Conservation (phyloP, 2,113 vertebrate species). For the Lepus timidus region DNA sequence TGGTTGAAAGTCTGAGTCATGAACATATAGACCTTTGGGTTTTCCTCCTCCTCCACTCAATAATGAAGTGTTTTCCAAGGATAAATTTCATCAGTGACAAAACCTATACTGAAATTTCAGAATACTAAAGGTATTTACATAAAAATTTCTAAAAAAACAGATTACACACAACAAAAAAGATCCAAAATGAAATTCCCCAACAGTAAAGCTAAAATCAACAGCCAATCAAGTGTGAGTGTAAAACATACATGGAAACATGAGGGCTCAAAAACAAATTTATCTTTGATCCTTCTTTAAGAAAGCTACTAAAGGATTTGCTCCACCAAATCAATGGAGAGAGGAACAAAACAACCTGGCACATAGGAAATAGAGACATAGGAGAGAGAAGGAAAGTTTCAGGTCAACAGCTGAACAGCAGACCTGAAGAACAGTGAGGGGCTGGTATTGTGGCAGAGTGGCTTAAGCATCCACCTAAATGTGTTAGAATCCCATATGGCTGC, state of each 20-base stretch:
- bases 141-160: slow-evolving; percentile 17
- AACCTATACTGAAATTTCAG: not conserved
- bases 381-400: not conserved
- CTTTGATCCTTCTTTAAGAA: not conserved
- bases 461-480: too few species aligned
- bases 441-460: too few species aligned
- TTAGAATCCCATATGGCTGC: too few species aligned
- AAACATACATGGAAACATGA: not conserved
- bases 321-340: not conserved
- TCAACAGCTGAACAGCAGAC: not conserved
- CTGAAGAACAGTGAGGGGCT: not conserved
- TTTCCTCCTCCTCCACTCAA: not conserved
- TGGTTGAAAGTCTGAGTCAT: not conserved
- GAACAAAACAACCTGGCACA: not conserved
- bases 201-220: not conserved
- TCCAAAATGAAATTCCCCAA: slow-evolving; percentile 6
- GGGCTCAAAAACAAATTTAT: not conserved
- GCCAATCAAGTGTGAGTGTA: not conserved
- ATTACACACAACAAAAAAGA: not conserved
- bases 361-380: not conserved
- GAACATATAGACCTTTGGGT: accelerated
- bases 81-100: not conserved
- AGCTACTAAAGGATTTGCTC: not conserved
- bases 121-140: not conserved
- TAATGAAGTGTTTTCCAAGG: not conserved